A percentile compares a stretch with the other conserved stretches of the same genome.
Conservation (phyloP, 2,888 invertebrate genomes). For the Antitype chi region DNA sequence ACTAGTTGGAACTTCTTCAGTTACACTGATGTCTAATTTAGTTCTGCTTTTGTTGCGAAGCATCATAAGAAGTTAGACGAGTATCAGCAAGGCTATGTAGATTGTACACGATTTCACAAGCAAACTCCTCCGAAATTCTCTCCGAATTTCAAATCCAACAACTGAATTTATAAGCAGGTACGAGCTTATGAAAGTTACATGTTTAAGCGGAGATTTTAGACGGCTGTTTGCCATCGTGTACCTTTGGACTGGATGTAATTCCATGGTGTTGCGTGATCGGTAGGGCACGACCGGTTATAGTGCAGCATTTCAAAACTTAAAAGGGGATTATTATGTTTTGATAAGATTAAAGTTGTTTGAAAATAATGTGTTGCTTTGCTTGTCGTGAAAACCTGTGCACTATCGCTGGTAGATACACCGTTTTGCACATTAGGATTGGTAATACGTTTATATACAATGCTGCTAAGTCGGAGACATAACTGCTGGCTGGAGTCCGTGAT, state of each 20-base stretch:
- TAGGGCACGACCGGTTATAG: constrained; percentile 27
- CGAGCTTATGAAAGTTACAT: constrained; percentile 51
- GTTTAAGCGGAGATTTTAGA: constrained; percentile 35
- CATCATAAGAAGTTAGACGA: constrained; percentile 47
- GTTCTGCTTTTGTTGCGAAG: constrained; percentile 20
- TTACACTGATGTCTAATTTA: constrained; percentile 7
- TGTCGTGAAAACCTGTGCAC: constrained; percentile 28
- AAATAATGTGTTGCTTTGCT: constrained; percentile 30
- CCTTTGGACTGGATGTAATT: constrained; percentile 11
- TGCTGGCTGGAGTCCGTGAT: background rate
- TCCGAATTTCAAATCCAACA: constrained; percentile 53
- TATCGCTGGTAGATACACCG: background rate
- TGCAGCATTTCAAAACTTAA: constrained; percentile 29
- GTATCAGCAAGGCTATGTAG: constrained; percentile 42
- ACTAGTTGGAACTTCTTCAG: constrained; percentile 18
- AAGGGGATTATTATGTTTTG: constrained; percentile 22
- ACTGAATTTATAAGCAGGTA: constrained; percentile 54
- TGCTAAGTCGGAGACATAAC: background rate
- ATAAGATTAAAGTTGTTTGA: constrained; percentile 35
- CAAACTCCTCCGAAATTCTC: constrained; percentile 56
- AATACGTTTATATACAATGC: constrained; percentile 16
- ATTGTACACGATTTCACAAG: constrained; percentile 48
- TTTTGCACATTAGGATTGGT: constrained; percentile 11
- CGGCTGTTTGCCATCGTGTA: constrained; percentile 20
- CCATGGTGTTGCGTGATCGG: constrained; percentile 21